Evolutionary conservation across 1,140 invertebrate genomes (phyloP).

Genomic region (Diachasmimorpha longicaudata): DNA sequence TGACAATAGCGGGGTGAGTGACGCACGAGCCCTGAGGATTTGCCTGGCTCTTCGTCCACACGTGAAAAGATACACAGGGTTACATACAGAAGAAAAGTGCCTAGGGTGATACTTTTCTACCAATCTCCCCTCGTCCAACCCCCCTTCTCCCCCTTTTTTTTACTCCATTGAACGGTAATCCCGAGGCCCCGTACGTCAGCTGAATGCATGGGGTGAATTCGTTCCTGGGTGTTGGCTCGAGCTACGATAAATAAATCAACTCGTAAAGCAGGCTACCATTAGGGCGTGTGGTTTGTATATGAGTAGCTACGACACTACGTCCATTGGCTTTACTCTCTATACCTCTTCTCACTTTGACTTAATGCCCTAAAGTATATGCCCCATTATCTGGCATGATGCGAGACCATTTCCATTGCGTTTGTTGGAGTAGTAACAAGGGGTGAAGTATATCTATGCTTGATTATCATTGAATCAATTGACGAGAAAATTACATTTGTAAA

Average conservation of each 20-base stretch:
- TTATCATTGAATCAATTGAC: neutral
- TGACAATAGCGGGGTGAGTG: neutral
- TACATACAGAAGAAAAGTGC: neutral
- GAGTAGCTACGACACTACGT: conserved; percentile 11
- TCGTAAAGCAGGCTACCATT: conserved; percentile 47
- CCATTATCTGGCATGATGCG: conserved; percentile 10
- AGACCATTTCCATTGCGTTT: neutral
- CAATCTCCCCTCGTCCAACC: neutral
- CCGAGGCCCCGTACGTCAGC: neutral
- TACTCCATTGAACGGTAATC: conserved; percentile 14
- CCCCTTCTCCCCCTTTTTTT: neutral
- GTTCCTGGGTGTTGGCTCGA: conserved; percentile 45
- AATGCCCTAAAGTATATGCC: conserved; percentile 7
- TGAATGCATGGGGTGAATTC: conserved; percentile 30
- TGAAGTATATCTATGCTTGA: neutral
- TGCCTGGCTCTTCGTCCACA: neutral
- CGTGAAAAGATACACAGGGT: neutral
- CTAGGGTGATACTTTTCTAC: conserved; percentile 4
- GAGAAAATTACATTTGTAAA: conserved; percentile 5
- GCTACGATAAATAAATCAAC: conserved; percentile 54
- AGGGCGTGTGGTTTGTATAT: conserved; percentile 35
- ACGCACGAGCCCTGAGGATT: neutral
- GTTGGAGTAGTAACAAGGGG: neutral
- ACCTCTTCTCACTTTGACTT: neutral
- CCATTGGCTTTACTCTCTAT: neutral